Conservation (phyloP, 2,113 vertebrate species). For the Lontra canadensis region DNA sequence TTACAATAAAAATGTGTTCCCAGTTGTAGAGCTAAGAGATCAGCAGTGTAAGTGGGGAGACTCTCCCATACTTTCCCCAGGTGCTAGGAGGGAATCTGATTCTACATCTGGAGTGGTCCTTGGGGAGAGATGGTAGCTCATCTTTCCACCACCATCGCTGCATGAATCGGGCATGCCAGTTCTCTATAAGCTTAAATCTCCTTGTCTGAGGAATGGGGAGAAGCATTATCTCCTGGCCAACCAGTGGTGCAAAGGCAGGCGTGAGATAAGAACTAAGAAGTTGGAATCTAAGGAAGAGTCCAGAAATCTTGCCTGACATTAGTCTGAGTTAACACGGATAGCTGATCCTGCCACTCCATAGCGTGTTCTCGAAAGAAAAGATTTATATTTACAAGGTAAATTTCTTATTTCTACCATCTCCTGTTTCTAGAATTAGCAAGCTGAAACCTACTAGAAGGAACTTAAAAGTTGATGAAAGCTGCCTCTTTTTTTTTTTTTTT, state of each 20-base stretch:
- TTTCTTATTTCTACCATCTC: background rate
- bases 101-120: background rate
- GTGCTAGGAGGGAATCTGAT: background rate
- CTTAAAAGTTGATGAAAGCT: background rate
- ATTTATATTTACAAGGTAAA: conserved; percentile 5
- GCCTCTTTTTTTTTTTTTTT: too few relatives aligned
- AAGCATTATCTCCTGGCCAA: background rate
- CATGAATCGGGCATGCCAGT: background rate
- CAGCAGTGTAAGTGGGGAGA: background rate
- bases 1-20: background rate
- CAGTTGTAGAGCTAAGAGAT: background rate
- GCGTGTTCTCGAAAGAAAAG: background rate
- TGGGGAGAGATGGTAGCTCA: background rate
- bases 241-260: background rate
- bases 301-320: background rate
- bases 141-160: background rate
- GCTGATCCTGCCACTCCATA: background rate
- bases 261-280: background rate
- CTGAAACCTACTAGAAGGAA: background rate
- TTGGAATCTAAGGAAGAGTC: background rate
- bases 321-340: background rate
- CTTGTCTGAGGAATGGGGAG: background rate
- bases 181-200: background rate
- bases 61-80: background rate
- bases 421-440: background rate